Evolutionary conservation across 2,113 vertebrate species (phyloP).

Genomic region (Podarcis muralis): DNA sequence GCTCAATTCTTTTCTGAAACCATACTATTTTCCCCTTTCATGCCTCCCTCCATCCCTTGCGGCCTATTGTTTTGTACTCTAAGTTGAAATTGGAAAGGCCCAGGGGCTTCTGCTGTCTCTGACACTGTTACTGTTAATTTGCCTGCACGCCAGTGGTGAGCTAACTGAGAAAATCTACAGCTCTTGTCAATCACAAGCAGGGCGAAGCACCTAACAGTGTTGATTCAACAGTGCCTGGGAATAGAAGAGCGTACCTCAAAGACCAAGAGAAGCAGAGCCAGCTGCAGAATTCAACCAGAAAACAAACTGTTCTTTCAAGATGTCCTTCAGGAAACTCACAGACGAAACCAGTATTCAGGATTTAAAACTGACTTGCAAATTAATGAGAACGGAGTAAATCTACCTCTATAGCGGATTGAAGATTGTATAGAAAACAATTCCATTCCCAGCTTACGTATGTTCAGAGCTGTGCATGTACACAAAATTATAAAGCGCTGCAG

Average conservation of each 20-base stretch:
- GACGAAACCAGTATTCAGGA: neutral
- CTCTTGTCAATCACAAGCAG: neutral
- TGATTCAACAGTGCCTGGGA: neutral
- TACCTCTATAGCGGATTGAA: neutral
- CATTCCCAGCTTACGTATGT: neutral
- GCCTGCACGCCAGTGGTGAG: neutral
- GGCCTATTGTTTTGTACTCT: neutral
- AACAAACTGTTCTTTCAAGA: neutral
- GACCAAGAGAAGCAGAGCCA: neutral
- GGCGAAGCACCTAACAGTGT: neutral
- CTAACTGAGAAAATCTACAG: neutral
- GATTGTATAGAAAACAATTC: neutral
- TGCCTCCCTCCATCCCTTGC: neutral
- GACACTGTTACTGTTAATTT: neutral
- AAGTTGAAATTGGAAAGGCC: slow-evolving; percentile 1
- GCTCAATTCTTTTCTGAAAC: neutral
- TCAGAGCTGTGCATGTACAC: neutral
- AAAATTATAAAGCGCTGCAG: neutral
- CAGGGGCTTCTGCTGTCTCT: neutral
- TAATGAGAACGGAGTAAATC: neutral
- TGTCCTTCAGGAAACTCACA: neutral
- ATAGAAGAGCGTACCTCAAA: neutral
- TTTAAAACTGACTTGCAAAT: neutral
- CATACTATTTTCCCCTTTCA: neutral
- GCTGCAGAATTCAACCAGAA: neutral